Conservation (phyloP, 2,888 invertebrate species). For the Nephrotoma guestfalica region DNA sequence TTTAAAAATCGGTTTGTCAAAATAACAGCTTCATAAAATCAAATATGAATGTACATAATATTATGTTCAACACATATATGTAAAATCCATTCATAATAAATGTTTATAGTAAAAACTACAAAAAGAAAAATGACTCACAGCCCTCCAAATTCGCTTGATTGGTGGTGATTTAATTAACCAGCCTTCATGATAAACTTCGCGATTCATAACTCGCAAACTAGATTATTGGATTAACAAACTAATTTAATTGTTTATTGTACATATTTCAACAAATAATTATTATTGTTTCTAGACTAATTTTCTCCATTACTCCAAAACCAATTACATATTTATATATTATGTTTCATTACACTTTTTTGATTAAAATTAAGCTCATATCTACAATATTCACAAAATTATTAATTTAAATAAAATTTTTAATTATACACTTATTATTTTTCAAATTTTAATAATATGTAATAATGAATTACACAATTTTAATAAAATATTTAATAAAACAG, state of each 20-base stretch:
- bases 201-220: conserved; percentile 24
- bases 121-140: conserved; percentile 49
- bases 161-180: conserved; percentile 95
- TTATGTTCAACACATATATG: too few relatives aligned
- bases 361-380: neutral
- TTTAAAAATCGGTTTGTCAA: too few relatives aligned
- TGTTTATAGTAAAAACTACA: neutral
- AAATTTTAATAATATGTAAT: neutral
- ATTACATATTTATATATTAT: neutral
- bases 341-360: neutral
- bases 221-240: neutral
- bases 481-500: neutral
- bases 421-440: neutral
- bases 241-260: neutral
- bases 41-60: too few relatives aligned
- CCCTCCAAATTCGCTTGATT: conserved; percentile 80
- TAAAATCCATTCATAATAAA: too few relatives aligned
- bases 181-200: conserved; percentile 74
- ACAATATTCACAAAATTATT: too few relatives aligned
- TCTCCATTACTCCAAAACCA: neutral
- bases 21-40: too few relatives aligned
- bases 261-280: neutral
- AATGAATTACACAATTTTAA: neutral
- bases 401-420: too few relatives aligned
- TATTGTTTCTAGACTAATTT: neutral